Evolutionary conservation across 1,140 invertebrate genomes (phyloP).

Genomic region (Bombus waltoni): DNA sequence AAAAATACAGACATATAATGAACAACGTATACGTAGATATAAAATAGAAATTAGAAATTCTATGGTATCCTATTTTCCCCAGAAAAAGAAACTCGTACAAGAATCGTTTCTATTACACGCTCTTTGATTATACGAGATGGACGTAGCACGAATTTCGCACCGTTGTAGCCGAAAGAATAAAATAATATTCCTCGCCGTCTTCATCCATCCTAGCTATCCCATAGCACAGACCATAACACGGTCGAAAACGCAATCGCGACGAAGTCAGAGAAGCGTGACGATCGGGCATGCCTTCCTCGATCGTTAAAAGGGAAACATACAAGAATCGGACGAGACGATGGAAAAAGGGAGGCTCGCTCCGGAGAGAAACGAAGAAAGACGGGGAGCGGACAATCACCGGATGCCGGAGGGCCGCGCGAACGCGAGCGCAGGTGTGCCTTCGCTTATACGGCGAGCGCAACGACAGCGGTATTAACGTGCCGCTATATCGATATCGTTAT

Average conservation of each 20-base stretch:
- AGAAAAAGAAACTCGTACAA: neutral
- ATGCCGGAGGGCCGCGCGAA: slow-evolving; percentile 63
- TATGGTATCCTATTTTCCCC: no score
- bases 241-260: neutral
- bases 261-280: slow-evolving; percentile 5
- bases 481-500: slow-evolving; percentile 70
- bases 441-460: slow-evolving; percentile 58
- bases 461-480: slow-evolving; percentile 68
- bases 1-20: no score
- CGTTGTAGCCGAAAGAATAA: neutral
- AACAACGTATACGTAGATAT: no score
- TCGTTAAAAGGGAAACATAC: neutral
- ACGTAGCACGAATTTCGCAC: no score
- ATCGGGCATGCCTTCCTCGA: slow-evolving; percentile 21
- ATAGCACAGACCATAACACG: neutral
- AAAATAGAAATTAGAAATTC: no score
- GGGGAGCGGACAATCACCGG: slow-evolving; percentile 65
- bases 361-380: slow-evolving; percentile 21
- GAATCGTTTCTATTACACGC: neutral
- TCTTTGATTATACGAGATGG: neutral
- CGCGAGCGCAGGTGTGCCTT: slow-evolving; percentile 64
- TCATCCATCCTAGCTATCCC: neutral
- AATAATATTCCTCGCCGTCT: neutral
- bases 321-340: neutral
- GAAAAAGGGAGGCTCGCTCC: neutral